Percentiles rank a stretch among this genome's conserved stretches.
Conservation (phyloP, 2,888 invertebrate genomes). For the Sepiola atlantica region DNA sequence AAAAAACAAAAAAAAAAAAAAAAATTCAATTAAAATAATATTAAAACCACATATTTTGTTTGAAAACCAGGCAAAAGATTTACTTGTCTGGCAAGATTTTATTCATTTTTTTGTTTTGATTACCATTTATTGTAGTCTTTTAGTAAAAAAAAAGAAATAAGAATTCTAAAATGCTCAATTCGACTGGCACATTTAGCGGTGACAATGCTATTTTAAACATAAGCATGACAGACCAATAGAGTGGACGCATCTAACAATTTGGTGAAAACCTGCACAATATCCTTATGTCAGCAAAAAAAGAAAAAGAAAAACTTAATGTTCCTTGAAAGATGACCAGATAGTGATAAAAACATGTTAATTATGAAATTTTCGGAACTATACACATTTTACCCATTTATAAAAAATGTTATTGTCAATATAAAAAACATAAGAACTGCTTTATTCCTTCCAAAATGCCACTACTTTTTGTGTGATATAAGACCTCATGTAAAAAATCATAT, state of each 20-base stretch:
- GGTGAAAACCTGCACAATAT: not conserved
- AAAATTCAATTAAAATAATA: not conserved
- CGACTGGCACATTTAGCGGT: too few species aligned
- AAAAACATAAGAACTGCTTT: not conserved
- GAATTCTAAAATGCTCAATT: too few species aligned
- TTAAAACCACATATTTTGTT: not conserved
- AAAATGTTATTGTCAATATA: not conserved
- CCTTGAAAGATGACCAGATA: not conserved
- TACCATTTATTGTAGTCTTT: not conserved
- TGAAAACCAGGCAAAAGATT: not conserved
- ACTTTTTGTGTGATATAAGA: not conserved
- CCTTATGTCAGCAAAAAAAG: not conserved
- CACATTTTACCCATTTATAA: not conserved
- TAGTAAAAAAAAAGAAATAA: not conserved
- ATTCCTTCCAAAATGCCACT: not conserved
- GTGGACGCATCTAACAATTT: not conserved
- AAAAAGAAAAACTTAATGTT: not conserved
- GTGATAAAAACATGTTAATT: not conserved
- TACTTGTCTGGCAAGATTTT: not conserved
- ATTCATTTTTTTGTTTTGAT: not conserved
- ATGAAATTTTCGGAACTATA: not conserved
- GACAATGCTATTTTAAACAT: too few species aligned
- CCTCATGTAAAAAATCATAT: not conserved
- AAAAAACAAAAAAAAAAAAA: too few species aligned
- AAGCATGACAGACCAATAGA: too few species aligned